Evolutionary conservation across 2,888 invertebrate species (phyloP).

Genomic region (Esperia sulphurella): DNA sequence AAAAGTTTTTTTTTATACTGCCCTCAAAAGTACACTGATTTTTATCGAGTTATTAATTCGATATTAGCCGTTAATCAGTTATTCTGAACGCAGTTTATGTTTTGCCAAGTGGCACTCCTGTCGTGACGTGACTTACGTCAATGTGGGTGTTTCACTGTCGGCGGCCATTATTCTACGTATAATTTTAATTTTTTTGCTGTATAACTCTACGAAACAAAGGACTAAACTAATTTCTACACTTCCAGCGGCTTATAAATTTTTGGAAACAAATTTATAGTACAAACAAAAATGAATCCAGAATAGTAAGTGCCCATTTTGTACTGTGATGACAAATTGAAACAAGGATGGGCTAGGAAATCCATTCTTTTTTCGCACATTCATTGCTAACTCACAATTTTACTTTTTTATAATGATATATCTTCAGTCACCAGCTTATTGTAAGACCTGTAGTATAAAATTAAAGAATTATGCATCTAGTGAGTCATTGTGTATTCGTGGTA

Average conservation of each 20-base stretch:
- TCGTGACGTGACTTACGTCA: slow-evolving; percentile 73
- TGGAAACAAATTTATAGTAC: slow-evolving; percentile 60
- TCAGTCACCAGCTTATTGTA: background rate
- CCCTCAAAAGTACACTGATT: no score
- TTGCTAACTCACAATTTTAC: slow-evolving; percentile 36
- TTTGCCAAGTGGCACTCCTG: slow-evolving; percentile 78
- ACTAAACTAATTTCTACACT: slow-evolving; percentile 50
- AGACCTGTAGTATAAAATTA: background rate
- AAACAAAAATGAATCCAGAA: slow-evolving; percentile 87
- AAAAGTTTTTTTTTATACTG: no score
- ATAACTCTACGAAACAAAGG: slow-evolving; percentile 67
- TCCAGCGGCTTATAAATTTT: slow-evolving; percentile 49
- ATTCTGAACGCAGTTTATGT: slow-evolving; percentile 55
- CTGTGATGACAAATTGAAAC: slow-evolving; percentile 41
- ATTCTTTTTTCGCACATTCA: slow-evolving; percentile 61
- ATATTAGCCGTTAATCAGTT: no score
- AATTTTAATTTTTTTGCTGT: slow-evolving; percentile 66
- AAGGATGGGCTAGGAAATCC: slow-evolving; percentile 56
- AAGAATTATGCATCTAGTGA: slow-evolving; percentile 38
- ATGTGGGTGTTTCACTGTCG: slow-evolving; percentile 73
- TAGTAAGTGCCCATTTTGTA: slow-evolving; percentile 83
- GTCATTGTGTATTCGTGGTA: slow-evolving; percentile 64
- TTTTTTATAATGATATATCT: slow-evolving; percentile 7
- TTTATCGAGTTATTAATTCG: no score
- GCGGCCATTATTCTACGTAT: slow-evolving; percentile 78